Evolutionary conservation across 2,888 invertebrate genomes (phyloP).

Genomic region (Dicranocentrus wangi): DNA sequence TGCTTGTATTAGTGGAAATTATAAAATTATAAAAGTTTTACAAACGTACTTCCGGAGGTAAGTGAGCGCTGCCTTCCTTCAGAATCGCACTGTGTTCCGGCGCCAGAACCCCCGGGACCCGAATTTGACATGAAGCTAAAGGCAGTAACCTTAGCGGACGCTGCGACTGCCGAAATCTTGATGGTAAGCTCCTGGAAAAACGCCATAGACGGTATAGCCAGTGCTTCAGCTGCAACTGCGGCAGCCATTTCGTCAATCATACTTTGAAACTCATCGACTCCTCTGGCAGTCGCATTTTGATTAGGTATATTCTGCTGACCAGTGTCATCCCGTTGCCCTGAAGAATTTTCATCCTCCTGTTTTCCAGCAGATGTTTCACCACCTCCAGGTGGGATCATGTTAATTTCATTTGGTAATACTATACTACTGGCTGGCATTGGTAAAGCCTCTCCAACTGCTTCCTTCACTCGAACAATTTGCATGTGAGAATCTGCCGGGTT

Average conservation of each 20-base stretch:
- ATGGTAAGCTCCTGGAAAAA: slow-evolving; percentile 1
- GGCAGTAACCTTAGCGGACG: neutral
- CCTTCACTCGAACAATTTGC: neutral
- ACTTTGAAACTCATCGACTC: neutral
- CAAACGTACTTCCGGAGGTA: slow-evolving; percentile 11
- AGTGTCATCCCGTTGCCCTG: neutral
- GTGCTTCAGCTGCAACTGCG: neutral
- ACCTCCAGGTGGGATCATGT: neutral
- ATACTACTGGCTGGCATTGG: neutral
- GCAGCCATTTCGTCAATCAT: slow-evolving; percentile 29
- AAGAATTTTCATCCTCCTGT: neutral
- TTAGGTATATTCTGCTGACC: neutral
- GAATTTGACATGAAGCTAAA: too few species aligned
- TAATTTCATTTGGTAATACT: neutral
- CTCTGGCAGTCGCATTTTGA: neutral
- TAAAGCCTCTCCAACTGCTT: neutral
- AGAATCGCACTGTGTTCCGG: neutral
- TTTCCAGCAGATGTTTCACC: neutral
- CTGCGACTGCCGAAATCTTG: neutral
- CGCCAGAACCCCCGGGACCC: too few species aligned
- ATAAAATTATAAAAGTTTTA: too few species aligned
- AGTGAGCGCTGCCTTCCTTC: neutral
- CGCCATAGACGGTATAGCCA: neutral
- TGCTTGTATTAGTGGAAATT: too few species aligned
- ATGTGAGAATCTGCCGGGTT: neutral